Conservation (phyloP, 2,888 invertebrate genomes). For the Andrena haemorrhoa region DNA sequence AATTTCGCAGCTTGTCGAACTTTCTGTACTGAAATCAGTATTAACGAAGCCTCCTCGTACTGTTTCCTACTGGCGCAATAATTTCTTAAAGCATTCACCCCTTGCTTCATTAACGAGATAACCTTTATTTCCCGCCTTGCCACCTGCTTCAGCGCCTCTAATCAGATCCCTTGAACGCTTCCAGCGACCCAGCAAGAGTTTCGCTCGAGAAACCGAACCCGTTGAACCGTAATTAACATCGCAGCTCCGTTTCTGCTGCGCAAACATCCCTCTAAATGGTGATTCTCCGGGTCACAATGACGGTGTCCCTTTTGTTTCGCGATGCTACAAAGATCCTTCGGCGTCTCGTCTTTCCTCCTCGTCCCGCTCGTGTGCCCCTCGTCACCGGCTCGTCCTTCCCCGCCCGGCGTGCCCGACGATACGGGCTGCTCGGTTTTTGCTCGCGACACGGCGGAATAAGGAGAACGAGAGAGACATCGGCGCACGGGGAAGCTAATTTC, state of each 20-base stretch:
- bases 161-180: background rate
- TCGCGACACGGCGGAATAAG: slow-evolving; percentile 9
- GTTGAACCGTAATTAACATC: slow-evolving; percentile 6
- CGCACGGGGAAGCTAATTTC: slow-evolving; percentile 59
- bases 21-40: too few species aligned
- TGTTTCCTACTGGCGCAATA: too few species aligned
- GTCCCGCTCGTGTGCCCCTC: background rate
- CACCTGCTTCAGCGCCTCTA: background rate
- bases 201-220: slow-evolving; percentile 1
- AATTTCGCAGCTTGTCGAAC: too few species aligned
- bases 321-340: background rate
- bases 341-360: background rate
- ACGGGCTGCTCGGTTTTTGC: background rate
- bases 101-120: background rate
- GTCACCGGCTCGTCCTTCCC: background rate
- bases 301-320: slow-evolving; percentile 12
- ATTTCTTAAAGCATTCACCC: background rate
- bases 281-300: slow-evolving; percentile 8
- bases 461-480: background rate
- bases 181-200: background rate
- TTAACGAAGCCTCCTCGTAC: too few species aligned
- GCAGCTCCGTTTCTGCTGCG: slow-evolving; percentile 6
- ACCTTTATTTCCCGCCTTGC: background rate
- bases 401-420: background rate
- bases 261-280: slow-evolving; percentile 7